Percentiles rank a stretch among this genome's conserved stretches.
These are phyloP conservation scores for Micoletzkya japonica DNA, from an alignment of 2,888 invertebrate genomes.

Conservation along the genomic window DNA sequence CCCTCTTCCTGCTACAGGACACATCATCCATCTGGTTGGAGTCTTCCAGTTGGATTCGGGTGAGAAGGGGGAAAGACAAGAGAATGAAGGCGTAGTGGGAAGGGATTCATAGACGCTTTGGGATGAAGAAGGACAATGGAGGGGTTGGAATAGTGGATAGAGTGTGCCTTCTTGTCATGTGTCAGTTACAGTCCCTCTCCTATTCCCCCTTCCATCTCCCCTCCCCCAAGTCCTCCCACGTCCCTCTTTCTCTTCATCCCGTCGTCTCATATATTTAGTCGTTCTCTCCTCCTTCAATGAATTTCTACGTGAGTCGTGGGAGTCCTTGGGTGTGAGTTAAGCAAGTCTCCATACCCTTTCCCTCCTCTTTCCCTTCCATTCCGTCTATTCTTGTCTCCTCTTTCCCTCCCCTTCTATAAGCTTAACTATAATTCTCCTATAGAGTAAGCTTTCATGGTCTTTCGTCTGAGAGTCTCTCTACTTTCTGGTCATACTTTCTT, in stretches of 20 bases:
- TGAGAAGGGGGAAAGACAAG: slow-evolving; percentile 2
- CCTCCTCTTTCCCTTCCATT: too few relatives aligned
- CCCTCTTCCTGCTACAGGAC: slow-evolving; percentile 18
- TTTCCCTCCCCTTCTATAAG: too few relatives aligned
- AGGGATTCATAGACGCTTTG: neutral
- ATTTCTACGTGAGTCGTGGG: too few relatives aligned
- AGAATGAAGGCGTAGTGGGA: neutral
- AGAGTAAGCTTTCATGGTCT: neutral
- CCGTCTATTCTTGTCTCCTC: too few relatives aligned
- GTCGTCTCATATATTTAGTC: neutral
- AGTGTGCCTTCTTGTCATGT: neutral
- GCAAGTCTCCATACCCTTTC: too few relatives aligned
- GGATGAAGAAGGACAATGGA: neutral
- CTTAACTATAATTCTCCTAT: too few relatives aligned
- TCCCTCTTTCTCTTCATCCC: neutral
- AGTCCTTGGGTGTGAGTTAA: too few relatives aligned
- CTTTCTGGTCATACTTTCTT: neutral
- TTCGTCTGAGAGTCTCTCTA: neutral
- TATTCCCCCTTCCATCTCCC: neutral
- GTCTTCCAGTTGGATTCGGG: slow-evolving; percentile 20
- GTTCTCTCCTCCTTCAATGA: neutral
- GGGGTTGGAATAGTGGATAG: too few relatives aligned
- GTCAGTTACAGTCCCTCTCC: neutral
- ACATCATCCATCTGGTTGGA: slow-evolving; percentile 15
- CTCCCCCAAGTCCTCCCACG: neutral